Evolutionary conservation across 2,797 vertebrate genomes (phyloP).

Genomic region (Alectoris magna): DNA sequence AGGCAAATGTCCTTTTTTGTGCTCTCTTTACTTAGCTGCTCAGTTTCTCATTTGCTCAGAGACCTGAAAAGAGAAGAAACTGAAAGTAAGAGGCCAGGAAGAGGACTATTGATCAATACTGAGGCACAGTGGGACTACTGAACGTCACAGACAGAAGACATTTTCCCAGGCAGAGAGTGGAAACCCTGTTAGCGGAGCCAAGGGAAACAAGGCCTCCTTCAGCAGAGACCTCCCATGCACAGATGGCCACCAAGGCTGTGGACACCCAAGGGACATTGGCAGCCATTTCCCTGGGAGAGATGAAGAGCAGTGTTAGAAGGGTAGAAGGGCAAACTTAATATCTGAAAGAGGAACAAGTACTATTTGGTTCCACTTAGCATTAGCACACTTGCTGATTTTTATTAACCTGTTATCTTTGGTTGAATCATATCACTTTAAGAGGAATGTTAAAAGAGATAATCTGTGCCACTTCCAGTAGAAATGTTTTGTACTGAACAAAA

Average conservation of each 20-base stretch:
- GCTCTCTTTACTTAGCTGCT: neutral
- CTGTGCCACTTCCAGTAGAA: neutral
- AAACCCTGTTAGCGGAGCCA: neutral
- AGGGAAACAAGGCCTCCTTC: neutral
- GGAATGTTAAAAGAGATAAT: neutral
- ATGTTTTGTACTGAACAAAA: neutral
- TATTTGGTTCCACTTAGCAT: neutral
- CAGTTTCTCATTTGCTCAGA: neutral
- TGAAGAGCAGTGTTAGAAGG: neutral
- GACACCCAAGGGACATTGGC: neutral
- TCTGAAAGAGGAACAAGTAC: neutral
- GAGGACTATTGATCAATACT: neutral
- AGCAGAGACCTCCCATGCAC: neutral
- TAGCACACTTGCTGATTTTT: neutral
- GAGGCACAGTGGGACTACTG: neutral
- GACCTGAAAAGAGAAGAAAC: constrained; percentile 3
- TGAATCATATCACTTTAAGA: neutral
- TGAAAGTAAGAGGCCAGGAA: neutral
- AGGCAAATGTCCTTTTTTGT: neutral
- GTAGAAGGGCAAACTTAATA: neutral
- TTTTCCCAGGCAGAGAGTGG: neutral
- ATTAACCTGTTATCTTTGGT: neutral
- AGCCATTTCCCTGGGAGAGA: neutral
- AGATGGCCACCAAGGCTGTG: neutral
- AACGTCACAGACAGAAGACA: neutral